A percentile compares a stretch with the other conserved stretches of the same genome.
These are phyloP conservation scores for Gisinianus flammeolus DNA, from an alignment of 2,888 invertebrate genomes.

Conservation along the genomic window DNA sequence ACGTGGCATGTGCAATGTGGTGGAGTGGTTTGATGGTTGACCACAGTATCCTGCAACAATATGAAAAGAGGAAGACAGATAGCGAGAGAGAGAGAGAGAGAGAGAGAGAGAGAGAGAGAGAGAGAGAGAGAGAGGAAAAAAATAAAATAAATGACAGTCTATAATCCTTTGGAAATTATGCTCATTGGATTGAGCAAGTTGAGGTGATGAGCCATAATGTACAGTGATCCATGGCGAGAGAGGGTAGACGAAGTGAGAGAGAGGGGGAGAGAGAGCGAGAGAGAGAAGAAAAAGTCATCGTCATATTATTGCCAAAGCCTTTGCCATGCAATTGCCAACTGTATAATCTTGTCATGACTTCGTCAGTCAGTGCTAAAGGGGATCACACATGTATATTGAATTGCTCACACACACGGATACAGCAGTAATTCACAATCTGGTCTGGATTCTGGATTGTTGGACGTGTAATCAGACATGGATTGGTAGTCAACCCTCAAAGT, in stretches of 20 bases:
- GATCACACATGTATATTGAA: background rate
- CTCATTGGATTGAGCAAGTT: conserved; percentile 11
- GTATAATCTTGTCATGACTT: background rate
- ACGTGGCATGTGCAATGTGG: too few relatives aligned
- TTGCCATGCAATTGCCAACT: background rate
- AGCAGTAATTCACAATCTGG: conserved; percentile 8
- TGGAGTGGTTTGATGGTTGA: conserved; percentile 3
- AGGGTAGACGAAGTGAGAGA: background rate
- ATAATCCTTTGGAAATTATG: conserved; percentile 26
- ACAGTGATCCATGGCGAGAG: conserved; percentile 16
- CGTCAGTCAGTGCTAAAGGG: background rate
- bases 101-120: background rate
- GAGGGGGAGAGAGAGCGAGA: too few relatives aligned
- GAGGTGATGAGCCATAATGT: conserved; percentile 26
- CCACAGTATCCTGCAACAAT: conserved; percentile 29
- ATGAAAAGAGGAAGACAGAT: background rate
- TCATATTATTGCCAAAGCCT: too few relatives aligned
- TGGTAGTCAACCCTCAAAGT: conserved; percentile 19
- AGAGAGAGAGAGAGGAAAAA: background rate
- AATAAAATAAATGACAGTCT: conserved; percentile 13
- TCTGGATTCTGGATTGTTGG: too few relatives aligned
- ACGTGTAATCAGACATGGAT: conserved; percentile 12
- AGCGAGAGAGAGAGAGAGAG: background rate
- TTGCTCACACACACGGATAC: background rate
- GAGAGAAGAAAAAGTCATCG: too few relatives aligned